Percentiles rank a stretch among this genome's conserved stretches.
Conservation (phyloP, 1,140 invertebrate species). For the Cydia strobilella region DNA sequence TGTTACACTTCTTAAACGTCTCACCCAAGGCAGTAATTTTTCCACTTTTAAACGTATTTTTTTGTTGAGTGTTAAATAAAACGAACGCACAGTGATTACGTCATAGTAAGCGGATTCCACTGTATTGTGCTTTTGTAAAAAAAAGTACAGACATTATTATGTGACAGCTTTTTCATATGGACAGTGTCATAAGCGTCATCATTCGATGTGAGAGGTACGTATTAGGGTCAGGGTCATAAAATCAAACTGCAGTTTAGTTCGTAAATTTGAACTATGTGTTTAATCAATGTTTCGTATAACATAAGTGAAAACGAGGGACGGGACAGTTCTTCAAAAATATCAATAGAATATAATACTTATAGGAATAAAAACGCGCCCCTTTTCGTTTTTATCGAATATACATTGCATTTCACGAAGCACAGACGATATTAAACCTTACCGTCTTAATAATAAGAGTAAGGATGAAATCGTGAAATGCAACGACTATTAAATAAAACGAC, state of each 20-base stretch:
- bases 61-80: too few relatives aligned
- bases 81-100: too few relatives aligned
- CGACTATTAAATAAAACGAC: slow-evolving; percentile 12
- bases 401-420: background rate
- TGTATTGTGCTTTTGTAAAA: too few relatives aligned
- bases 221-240: background rate
- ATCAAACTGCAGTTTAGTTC: slow-evolving; percentile 38
- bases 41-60: too few relatives aligned
- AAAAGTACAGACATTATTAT: too few relatives aligned
- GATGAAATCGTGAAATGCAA: background rate
- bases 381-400: background rate
- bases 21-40: too few relatives aligned
- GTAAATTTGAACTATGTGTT: slow-evolving; percentile 59
- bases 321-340: slow-evolving; percentile 66
- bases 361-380: slow-evolving; percentile 23
- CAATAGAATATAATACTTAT: slow-evolving; percentile 46
- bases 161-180: too few relatives aligned
- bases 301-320: slow-evolving; percentile 68
- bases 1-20: too few relatives aligned
- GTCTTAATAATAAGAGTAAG: background rate
- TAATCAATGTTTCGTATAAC: slow-evolving; percentile 61
- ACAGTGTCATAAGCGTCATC: too few relatives aligned
- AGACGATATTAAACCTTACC: background rate
- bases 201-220: too few relatives aligned
- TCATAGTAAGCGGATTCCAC: too few relatives aligned